phyloP scores from a whole-genome alignment of 2,888 invertebrate genomes.

The Argyresthia albistria region DNA sequence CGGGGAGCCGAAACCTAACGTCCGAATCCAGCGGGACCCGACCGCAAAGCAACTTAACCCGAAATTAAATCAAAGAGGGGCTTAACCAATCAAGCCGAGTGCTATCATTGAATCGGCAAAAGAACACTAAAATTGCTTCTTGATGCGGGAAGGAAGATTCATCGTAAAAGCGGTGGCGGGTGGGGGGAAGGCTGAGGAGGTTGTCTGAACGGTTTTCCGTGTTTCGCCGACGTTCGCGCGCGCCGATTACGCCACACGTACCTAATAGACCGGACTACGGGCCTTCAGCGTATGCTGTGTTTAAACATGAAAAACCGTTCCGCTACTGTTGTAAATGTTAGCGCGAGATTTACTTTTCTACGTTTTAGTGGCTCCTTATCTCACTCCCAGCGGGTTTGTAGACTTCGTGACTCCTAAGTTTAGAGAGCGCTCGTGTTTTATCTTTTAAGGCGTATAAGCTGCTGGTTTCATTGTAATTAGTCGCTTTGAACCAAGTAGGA shows the following conservation, averaged over 20 bases:
- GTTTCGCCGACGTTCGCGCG: conserved; percentile 59
- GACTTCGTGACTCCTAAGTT: conserved; percentile 2
- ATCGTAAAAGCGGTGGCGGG: conserved; percentile 64
- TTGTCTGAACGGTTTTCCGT: conserved; percentile 70
- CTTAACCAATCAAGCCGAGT: conserved; percentile 70
- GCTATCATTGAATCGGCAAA: conserved; percentile 72
- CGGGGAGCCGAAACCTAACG: conserved; percentile 13
- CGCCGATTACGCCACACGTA: conserved; percentile 64
- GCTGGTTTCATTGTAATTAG: neutral
- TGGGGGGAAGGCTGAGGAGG: conserved; percentile 28
- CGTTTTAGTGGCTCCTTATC: conserved; percentile 4
- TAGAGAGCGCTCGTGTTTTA: neutral
- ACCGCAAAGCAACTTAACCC: conserved; percentile 66
- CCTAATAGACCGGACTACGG: conserved; percentile 39
- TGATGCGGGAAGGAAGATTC: conserved; percentile 73
- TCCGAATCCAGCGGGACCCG: conserved; percentile 50
- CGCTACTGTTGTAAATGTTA: conserved; percentile 61
- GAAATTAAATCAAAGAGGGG: conserved; percentile 72
- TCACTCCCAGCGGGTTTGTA: neutral
- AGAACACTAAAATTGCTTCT: conserved; percentile 73
- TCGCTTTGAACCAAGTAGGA: neutral
- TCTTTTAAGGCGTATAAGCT: too few species aligned
- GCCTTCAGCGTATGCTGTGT: conserved; percentile 55
- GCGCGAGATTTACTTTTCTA: conserved; percentile 33
- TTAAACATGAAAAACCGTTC: conserved; percentile 69